Evolutionary conservation across 2,113 vertebrate species (phyloP).

Genomic region (Artemisiospiza belli): DNA sequence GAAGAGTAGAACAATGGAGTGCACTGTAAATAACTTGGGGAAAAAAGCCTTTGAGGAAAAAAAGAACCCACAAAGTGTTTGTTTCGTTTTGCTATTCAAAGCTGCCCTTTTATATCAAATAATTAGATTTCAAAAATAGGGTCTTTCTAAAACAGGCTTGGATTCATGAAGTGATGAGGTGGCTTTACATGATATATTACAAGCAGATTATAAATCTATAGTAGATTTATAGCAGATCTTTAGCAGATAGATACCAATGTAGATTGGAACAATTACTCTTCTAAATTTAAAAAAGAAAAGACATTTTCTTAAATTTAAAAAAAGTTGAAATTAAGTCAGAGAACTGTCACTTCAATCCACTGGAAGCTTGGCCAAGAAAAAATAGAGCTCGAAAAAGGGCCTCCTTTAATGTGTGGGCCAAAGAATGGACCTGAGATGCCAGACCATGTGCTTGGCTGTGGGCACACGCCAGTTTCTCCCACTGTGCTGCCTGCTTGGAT

Average conservation of each 20-base stretch:
- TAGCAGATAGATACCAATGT: neutral
- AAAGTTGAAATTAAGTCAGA: neutral
- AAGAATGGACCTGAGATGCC: neutral
- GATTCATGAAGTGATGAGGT: neutral
- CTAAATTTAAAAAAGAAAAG: neutral
- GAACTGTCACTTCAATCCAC: neutral
- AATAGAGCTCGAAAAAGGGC: neutral
- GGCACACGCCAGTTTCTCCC: neutral
- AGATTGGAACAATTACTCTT: neutral
- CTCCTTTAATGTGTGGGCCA: neutral
- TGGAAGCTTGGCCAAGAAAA: neutral
- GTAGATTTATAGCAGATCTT: neutral
- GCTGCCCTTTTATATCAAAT: neutral
- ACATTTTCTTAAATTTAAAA: neutral
- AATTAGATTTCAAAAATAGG: neutral
- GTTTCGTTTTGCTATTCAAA: neutral
- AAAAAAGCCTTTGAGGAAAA: neutral
- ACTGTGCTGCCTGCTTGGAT: neutral
- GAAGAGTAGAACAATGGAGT: neutral
- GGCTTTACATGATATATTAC: neutral
- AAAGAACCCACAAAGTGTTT: neutral
- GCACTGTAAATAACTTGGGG: neutral
- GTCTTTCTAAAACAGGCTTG: neutral
- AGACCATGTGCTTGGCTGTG: neutral
- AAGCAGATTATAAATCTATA: neutral